Evolutionary conservation across 2,797 vertebrate species (phyloP).

Genomic region (Capromys pilorides): DNA sequence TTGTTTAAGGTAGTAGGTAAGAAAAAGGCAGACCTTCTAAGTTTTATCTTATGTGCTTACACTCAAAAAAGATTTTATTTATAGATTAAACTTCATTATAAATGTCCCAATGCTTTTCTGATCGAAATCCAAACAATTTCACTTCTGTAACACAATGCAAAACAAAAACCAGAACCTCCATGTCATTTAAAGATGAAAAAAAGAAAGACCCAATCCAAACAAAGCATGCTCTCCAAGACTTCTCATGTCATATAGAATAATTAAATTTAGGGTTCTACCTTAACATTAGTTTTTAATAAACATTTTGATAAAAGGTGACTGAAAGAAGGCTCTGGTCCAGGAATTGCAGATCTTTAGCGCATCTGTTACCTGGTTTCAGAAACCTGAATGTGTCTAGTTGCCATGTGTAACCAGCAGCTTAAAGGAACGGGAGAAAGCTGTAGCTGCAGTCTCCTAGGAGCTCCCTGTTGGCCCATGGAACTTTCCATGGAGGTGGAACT

Average conservation of each 20-base stretch:
- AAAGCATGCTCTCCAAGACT: background rate
- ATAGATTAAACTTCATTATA: background rate
- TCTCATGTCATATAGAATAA: slow-evolving; percentile 40
- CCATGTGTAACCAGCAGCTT: slow-evolving; percentile 74
- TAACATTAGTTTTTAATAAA: slow-evolving; percentile 64
- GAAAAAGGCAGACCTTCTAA: background rate
- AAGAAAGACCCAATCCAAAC: slow-evolving; percentile 32
- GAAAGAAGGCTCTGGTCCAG: slow-evolving; percentile 34
- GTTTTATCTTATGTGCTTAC: background rate
- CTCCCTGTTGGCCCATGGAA: slow-evolving; percentile 54
- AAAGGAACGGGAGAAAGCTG: slow-evolving; percentile 69
- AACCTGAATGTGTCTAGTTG: slow-evolving; percentile 78
- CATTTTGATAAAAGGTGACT: background rate
- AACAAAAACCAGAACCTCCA: background rate
- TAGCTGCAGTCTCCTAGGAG: slow-evolving; percentile 65
- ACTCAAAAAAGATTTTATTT: slow-evolving; percentile 12
- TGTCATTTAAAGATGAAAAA: slow-evolving; percentile 56
- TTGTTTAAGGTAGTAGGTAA: slow-evolving; percentile 6
- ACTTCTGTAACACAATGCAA: background rate
- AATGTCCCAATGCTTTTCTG: slow-evolving; percentile 51
- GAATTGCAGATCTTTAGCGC: slow-evolving; percentile 59
- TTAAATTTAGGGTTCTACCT: slow-evolving; percentile 63
- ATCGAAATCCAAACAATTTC: slow-evolving; percentile 31
- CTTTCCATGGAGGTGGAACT: slow-evolving; percentile 68
- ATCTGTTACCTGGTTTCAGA: slow-evolving; percentile 52